Evolutionary conservation across 2,888 invertebrate species (phyloP).

Genomic region (Proisotoma minuta): DNA sequence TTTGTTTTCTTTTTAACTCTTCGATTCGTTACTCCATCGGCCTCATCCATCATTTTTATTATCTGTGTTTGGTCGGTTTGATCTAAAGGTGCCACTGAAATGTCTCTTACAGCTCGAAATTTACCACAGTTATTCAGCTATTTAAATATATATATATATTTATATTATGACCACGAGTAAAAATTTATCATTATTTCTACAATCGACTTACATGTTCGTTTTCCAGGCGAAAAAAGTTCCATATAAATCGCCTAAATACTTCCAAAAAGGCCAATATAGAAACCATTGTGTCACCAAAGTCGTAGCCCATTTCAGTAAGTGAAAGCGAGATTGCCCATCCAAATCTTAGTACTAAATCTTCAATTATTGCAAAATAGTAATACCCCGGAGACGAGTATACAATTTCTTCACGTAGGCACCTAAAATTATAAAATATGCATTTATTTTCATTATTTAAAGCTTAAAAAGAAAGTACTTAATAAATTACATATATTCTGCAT

Average conservation of each 20-base stretch:
- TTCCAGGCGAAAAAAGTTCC: constrained; percentile 99
- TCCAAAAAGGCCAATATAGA: constrained; percentile 78
- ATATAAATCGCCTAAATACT: constrained; percentile 88
- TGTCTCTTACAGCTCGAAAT: constrained; percentile 96
- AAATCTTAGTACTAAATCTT: constrained; percentile 88
- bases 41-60: constrained; percentile 91
- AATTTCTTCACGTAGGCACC: constrained; percentile 86
- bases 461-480: not conserved
- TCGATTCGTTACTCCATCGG: constrained; percentile 75
- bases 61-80: constrained; percentile 86
- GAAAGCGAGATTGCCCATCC: constrained; percentile 87
- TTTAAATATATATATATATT: constrained; percentile 55
- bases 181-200: constrained; percentile 98
- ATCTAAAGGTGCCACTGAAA: constrained; percentile 88
- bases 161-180: constrained; percentile 40
- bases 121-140: constrained; percentile 95
- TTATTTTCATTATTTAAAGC: not conserved
- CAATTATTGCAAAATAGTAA: constrained; percentile 93
- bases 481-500: constrained; percentile 65
- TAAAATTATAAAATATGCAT: not conserved
- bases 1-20: constrained; percentile 43
- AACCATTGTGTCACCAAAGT: constrained; percentile 75
- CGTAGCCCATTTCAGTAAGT: constrained; percentile 70
- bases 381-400: constrained; percentile 88
- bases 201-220: constrained; percentile 73